Conservation (phyloP, 1,140 invertebrate genomes). For the Polypedilum pembai region DNA sequence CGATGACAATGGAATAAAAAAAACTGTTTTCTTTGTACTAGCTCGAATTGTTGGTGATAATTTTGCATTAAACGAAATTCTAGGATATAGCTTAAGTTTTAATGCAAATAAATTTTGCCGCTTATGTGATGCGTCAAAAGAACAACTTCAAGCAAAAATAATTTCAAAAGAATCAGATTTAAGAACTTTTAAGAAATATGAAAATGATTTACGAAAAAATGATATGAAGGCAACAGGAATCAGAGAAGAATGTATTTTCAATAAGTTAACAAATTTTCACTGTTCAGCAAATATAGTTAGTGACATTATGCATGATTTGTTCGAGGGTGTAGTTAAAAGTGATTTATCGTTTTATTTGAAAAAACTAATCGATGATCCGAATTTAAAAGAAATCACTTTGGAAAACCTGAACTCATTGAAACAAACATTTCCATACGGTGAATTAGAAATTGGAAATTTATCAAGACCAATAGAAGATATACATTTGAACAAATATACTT, state of each 20-base stretch:
- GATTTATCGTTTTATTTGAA: slow-evolving; percentile 38
- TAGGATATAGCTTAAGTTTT: slow-evolving; percentile 36
- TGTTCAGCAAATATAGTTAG: slow-evolving; percentile 39
- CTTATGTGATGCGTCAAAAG: slow-evolving; percentile 34
- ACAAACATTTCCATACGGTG: slow-evolving; percentile 36
- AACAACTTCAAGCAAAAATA: slow-evolving; percentile 30
- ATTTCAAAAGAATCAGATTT: slow-evolving; percentile 30
- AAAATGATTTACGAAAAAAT: slow-evolving; percentile 30
- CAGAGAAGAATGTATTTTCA: slow-evolving; percentile 39
- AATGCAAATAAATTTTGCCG: slow-evolving; percentile 37
- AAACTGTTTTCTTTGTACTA: slow-evolving; percentile 35
- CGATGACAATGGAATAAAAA: not conserved
- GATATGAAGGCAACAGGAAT: slow-evolving; percentile 35
- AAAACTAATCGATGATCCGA: slow-evolving; percentile 34
- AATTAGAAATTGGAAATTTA: slow-evolving; percentile 30
- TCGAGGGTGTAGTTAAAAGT: slow-evolving; percentile 41
- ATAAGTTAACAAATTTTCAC: slow-evolving; percentile 38
- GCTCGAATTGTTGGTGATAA: slow-evolving; percentile 37
- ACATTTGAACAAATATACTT: slow-evolving; percentile 34
- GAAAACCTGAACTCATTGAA: slow-evolving; percentile 31
- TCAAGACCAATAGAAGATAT: not conserved
- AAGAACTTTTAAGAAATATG: slow-evolving; percentile 29
- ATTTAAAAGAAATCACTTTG: slow-evolving; percentile 8
- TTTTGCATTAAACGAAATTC: slow-evolving; percentile 36
- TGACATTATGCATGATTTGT: slow-evolving; percentile 44